phyloP scores from a whole-genome alignment of 2,888 invertebrate species.

The Lasioglossum morio region DNA sequence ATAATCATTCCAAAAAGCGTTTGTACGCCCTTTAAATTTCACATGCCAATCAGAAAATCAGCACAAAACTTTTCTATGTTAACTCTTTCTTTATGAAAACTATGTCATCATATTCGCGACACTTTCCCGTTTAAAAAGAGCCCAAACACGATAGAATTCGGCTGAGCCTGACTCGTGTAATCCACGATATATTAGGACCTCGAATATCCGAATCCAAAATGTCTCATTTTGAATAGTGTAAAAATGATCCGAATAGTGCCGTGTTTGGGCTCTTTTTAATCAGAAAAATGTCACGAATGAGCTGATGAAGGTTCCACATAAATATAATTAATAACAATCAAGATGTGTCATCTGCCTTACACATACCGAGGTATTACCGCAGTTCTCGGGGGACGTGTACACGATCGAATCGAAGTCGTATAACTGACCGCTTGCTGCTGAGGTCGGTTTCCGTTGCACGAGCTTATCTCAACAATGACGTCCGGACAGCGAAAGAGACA shows the following conservation, averaged over 20 bases:
- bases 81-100: neutral
- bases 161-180: neutral
- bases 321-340: neutral
- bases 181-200: neutral
- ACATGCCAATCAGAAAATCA: too few relatives aligned
- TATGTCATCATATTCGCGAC: neutral
- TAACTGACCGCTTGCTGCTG: neutral
- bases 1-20: neutral
- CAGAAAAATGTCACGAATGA: neutral
- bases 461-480: slow-evolving; percentile 46
- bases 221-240: neutral
- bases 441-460: slow-evolving; percentile 38
- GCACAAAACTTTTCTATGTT: neutral
- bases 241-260: neutral
- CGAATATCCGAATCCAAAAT: neutral
- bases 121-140: neutral
- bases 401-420: neutral
- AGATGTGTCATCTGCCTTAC: too few relatives aligned
- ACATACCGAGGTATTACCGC: neutral
- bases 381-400: neutral
- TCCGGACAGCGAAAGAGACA: slow-evolving; percentile 35
- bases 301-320: fast-evolving
- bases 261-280: neutral
- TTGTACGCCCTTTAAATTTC: too few relatives aligned
- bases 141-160: neutral